Base-by-base conservation (phyloP, 1,140 invertebrate species). In the Microvelia longipes region DNA sequence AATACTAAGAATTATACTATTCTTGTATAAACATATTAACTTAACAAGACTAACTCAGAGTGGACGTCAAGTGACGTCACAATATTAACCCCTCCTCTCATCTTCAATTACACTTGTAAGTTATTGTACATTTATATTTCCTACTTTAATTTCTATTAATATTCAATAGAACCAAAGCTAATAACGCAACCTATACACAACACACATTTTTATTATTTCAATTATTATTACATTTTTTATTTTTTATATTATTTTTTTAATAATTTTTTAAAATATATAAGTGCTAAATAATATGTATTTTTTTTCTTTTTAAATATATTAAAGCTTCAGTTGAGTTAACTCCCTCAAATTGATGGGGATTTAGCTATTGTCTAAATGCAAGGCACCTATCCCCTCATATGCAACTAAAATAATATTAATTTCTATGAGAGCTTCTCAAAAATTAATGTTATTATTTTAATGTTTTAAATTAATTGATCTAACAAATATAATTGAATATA, bases 321-420 rank as follows among this genome's bases (percentile, higher is more conserved):
- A 71, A 71, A 71, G 70, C 70, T 71, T 71, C 29, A 71, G 35
- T 71, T 60, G 29, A 66, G 27, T 61, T 65, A 35, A 29, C n/a
- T 69, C 50, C 68, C 68, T 28, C n/a, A 24, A 19, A 62, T 30
- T 30, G 28, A n/a, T n/a, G n/a, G 5, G 35, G 35, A 19, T 11
- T 50, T 50, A 11, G 68, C 70, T 71, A 71, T 71, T 71, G 70
- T 71, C 70, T 69, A 50, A 68, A 66, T 71, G 67, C 67, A 71
- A 71, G 70, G 70, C 70, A 71, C 70, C 67, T 67, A 29, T 67
- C 2, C 66, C 24, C 66, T 27, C 27, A 67, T 28, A 28, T 29
- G 29, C 29, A 67, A 67, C 15, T n/a, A n/a, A n/a, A n/a, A n/a
- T n/a, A n/a, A n/a, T 5, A 28, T 26, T 2, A 2, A 26, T 67